phyloP scores from a whole-genome alignment of 2,888 invertebrate genomes.

The Lepeophtheirus nordmannii region DNA sequence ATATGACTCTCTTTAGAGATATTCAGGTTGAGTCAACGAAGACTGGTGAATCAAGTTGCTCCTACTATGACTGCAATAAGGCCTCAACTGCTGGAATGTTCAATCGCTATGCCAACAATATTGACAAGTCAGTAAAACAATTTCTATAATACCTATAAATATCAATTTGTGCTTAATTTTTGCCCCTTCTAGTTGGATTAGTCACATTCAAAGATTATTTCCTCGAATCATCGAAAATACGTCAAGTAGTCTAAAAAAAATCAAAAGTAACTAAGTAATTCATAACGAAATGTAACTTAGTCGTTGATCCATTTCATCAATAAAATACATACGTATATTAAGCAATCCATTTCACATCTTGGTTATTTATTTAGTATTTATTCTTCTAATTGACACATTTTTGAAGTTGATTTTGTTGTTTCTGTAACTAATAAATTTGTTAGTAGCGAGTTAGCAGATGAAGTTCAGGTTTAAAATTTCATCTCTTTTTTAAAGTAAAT shows the following conservation, averaged over 20 bases:
- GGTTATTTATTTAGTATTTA: no score
- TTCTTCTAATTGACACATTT: no score
- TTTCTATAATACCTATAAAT: background rate
- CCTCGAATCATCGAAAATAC: background rate
- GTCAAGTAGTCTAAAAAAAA: background rate
- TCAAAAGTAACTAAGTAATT: background rate
- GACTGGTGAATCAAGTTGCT: background rate
- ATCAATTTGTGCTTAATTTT: background rate
- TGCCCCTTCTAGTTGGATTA: background rate
- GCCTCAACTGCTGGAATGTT: slow-evolving; percentile 5
- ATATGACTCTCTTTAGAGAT: background rate
- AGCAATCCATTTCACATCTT: no score
- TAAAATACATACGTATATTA: no score
- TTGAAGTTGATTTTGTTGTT: no score
- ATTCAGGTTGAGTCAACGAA: background rate
- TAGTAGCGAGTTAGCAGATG: no score
- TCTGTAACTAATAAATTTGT: no score
- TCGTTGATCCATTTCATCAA: no score
- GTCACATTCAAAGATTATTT: background rate
- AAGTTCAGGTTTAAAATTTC: no score
- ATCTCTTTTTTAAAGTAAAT: no score
- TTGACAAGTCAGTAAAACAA: background rate
- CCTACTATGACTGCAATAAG: background rate
- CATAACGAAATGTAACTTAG: no score
- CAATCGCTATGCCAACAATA: background rate